phyloP scores from a whole-genome alignment of 2,888 invertebrate genomes.

The Cyclophora albipunctata region DNA sequence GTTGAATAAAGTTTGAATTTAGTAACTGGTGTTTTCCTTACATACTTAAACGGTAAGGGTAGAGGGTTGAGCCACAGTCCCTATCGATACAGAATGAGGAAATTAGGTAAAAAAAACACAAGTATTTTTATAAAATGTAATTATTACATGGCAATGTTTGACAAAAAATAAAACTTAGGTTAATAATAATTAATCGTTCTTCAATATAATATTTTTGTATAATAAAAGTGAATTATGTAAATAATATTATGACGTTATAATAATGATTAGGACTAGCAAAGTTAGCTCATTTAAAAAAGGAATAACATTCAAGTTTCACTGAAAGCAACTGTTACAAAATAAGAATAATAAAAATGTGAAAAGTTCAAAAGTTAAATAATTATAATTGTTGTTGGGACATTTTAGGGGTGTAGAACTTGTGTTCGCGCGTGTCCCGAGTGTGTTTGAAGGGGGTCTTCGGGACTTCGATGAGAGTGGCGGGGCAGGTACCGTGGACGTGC shows the following conservation, averaged over 20 bases:
- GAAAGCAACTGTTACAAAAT: conserved; percentile 7
- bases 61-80: too few species aligned
- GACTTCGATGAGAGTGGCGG: conserved; percentile 84
- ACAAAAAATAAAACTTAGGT: conserved; percentile 32
- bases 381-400: conserved; percentile 53
- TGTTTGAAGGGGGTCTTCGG: conserved; percentile 87
- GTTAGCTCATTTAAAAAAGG: conserved; percentile 43
- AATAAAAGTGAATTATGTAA: conserved; percentile 21
- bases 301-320: conserved; percentile 7
- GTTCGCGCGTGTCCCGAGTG: conserved; percentile 87
- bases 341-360: conserved; percentile 16
- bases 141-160: conserved; percentile 67
- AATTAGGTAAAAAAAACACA: conserved; percentile 17
- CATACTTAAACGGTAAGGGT: too few species aligned
- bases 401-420: conserved; percentile 87
- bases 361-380: neutral
- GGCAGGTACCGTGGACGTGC: conserved; percentile 84
- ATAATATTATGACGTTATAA: conserved; percentile 32
- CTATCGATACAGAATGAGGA: neutral
- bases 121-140: conserved; percentile 35
- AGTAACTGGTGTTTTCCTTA: too few species aligned
- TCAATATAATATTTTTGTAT: conserved; percentile 10
- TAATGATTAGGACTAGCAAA: conserved; percentile 46
- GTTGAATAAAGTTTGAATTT: conserved; percentile 15
- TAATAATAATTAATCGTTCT: conserved; percentile 19